Conservation (phyloP, 1,140 invertebrate genomes). For the Diuraphis noxia region DNA sequence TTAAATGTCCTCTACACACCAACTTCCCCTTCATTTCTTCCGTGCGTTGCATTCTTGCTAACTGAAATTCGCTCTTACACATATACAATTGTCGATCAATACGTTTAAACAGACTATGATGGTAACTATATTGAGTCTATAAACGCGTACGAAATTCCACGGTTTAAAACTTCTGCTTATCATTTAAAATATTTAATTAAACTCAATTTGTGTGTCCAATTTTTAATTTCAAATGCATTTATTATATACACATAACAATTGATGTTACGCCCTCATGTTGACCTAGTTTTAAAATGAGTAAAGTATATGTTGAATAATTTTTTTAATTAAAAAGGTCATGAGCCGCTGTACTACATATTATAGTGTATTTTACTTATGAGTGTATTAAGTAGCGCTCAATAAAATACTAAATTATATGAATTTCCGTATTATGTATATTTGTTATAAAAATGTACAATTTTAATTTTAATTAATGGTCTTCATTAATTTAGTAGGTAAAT, state of each 20-base stretch:
- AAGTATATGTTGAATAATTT: neutral
- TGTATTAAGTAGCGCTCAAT: neutral
- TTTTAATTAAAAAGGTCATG: neutral
- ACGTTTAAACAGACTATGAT: constrained; percentile 2
- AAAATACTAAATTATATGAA: neutral
- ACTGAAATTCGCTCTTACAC: constrained; percentile 21
- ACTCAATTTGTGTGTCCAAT: neutral
- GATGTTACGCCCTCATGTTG: neutral
- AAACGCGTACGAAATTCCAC: neutral
- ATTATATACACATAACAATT: neutral
- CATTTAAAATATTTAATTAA: neutral
- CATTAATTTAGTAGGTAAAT: neutral
- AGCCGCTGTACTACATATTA: neutral
- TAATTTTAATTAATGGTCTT: neutral
- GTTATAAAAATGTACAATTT: neutral
- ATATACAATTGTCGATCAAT: constrained; percentile 26
- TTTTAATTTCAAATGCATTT: neutral
- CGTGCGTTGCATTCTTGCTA: neutral
- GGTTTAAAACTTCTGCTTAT: neutral
- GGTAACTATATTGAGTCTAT: neutral
- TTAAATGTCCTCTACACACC: neutral
- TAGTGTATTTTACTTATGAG: neutral
- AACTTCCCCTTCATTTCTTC: neutral
- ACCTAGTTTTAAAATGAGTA: neutral
- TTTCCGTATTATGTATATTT: too few species aligned